Base-by-base conservation (phyloP, 2,888 invertebrate species). In the Temnothorax rugatulus region DNA sequence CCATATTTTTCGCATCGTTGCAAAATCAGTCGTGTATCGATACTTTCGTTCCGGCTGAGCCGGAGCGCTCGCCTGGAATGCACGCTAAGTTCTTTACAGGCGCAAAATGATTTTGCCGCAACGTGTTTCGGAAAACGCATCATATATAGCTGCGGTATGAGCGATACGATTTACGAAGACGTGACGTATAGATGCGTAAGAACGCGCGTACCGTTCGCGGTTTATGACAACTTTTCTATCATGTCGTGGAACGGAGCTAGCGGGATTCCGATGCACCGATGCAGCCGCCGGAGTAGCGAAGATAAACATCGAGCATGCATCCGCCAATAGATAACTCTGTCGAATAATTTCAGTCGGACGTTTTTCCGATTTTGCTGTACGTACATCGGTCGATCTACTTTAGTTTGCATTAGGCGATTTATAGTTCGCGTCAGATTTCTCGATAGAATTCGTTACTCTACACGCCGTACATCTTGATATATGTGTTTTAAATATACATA, bases 201-300 rank as follows among this genome's bases (percentile, higher is more conserved):
- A 75, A 63, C 47, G 73, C 59, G 64, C 41, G 64, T 75, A 76
- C 66, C 75, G 75, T 76, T 64, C 38, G 50, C 75, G 64, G 50
- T 76, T 74, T 64, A 38, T 18, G 75, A 76, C 13, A 64, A 63
- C 38, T 50, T 76, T 76, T 76, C 25, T 59, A 38, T 1, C 21
- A 21, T 21, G 38, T 76, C 64, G 47, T 15, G 47, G 64, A 63
- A 76, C 50, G 21, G 47, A 75, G 29, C 2, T 47, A 63, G 64
- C 66, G 64, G 66, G 75, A 76, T 76, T 64, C 34, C 38, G 25
- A 25, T n/a, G 63, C 44, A 18, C 41, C n/a, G 75, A 15, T 44
- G 25, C 29, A 74, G 29, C 13, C n/a, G 41, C n/a, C n/a, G 25
- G 29, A 44, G 0, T n/a, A 13, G 21, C 18, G 15, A 64, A 38